Conservation (phyloP, 2,113 vertebrate species). For the Melanerpes formicivorus region DNA sequence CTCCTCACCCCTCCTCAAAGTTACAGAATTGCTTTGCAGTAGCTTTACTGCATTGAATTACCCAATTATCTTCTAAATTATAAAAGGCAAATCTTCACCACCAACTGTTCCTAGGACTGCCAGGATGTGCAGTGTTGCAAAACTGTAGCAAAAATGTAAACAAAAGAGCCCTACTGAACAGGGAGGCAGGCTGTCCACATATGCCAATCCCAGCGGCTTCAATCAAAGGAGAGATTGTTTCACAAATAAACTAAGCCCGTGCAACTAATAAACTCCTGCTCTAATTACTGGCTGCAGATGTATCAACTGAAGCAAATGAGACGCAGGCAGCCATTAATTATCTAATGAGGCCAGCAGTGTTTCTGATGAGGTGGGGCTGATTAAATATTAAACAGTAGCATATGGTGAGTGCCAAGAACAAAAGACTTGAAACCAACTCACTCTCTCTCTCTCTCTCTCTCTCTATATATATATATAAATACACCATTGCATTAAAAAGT, state of each 20-base stretch:
- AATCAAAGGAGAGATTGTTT: constrained; percentile 78
- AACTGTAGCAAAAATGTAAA: constrained; percentile 80
- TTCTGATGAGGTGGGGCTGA: constrained; percentile 86
- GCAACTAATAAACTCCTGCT: constrained; percentile 84
- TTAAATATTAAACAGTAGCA: constrained; percentile 91
- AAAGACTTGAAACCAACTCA: constrained; percentile 62
- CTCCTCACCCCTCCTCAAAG: constrained; percentile 19
- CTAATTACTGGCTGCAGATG: constrained; percentile 89
- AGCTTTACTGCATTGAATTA: constrained; percentile 72
- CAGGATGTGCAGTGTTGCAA: constrained; percentile 75
- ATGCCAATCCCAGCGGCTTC: constrained; percentile 77
- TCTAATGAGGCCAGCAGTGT: constrained; percentile 85
- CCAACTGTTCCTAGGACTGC: constrained; percentile 78
- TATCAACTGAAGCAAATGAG: constrained; percentile 84
- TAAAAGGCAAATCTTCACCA: constrained; percentile 79
- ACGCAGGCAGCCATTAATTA: constrained; percentile 85
- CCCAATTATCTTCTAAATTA: constrained; percentile 84
- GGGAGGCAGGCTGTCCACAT: constrained; percentile 74
- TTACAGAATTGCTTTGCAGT: constrained; percentile 62
- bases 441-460: neutral
- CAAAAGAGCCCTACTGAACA: constrained; percentile 75
- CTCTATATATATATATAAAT: neutral
- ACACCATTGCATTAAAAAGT: neutral
- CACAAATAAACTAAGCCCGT: constrained; percentile 81
- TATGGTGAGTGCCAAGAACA: constrained; percentile 83